Conservation (phyloP, 2,888 invertebrate species). For the Linnaemya tessellans region DNA sequence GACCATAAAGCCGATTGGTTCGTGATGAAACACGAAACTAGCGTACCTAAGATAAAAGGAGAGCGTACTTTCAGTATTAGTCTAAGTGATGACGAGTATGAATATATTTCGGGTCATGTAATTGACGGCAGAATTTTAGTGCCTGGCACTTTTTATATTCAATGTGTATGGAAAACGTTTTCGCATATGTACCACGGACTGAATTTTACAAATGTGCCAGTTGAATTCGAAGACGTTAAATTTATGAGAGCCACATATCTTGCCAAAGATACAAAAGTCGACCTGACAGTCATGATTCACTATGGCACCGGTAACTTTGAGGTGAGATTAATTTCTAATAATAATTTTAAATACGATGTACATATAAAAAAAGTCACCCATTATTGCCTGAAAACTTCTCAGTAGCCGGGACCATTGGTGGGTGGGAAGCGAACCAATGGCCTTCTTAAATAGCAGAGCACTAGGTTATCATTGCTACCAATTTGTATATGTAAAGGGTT, state of each 20-base stretch:
- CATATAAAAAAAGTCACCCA: too few relatives aligned
- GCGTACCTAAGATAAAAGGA: slow-evolving; percentile 88
- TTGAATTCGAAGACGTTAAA: slow-evolving; percentile 91
- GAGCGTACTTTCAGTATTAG: slow-evolving; percentile 86
- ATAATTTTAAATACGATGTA: too few relatives aligned
- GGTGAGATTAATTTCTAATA: too few relatives aligned
- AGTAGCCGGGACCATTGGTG: too few relatives aligned
- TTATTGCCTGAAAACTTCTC: too few relatives aligned
- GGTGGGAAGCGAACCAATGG: too few relatives aligned
- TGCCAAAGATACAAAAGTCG: slow-evolving; percentile 85
- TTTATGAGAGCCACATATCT: slow-evolving; percentile 93
- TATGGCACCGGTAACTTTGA: too few relatives aligned
- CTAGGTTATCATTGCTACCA: too few relatives aligned
- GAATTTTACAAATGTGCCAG: slow-evolving; percentile 86
- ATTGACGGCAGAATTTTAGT: slow-evolving; percentile 89
- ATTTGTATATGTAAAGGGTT: too few relatives aligned
- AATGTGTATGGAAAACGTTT: slow-evolving; percentile 89
- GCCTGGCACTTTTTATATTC: slow-evolving; percentile 92
- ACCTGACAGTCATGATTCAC: too few relatives aligned
- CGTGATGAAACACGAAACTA: slow-evolving; percentile 87
- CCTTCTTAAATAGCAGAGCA: too few relatives aligned
- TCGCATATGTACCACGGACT: slow-evolving; percentile 88
- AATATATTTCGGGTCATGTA: slow-evolving; percentile 91
- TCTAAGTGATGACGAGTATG: slow-evolving; percentile 87
- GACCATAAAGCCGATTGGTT: slow-evolving; percentile 88